Evolutionary conservation across 92 coral and sea anemone genomes (phyloP), one percentile per base, ranked within the genome.

Genomic region (Diadumene lineata): DNA sequence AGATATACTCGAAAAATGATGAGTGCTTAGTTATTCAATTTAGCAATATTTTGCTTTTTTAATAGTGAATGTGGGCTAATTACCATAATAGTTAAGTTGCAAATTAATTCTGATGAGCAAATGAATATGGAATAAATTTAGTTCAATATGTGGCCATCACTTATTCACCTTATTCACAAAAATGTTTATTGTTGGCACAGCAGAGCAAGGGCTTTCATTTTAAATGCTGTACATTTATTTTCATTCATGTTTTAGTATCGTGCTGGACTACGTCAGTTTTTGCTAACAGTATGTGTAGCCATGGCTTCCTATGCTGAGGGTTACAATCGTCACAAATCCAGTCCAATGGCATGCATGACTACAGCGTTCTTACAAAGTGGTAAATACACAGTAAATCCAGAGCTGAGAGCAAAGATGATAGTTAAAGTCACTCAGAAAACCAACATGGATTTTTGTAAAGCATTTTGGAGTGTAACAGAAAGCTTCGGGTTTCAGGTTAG

Each of bases 231-330:
- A 13, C 21, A 10, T 1, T 43, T 11, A 23, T 2, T 11, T 23
- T 7, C n/a, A n/a, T n/a, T n/a, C n/a, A n/a, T n/a, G n/a, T 74
- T 67, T 77, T 77, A 94, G 98, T 94, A 80, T 68, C 70, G 88
- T 17, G 56, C 81, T 30, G 88, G 92, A 10, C 68, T 94, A 69
- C 84, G 97, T n/a, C 87, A 90, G 44, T 94, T 94, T 81, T 82
- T 94, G 23, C 89, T 87, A 51, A 69, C 88, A 43, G 97, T 94
- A 22, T 88, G 98, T 76, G 87, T 94, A 30, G 86, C 89, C 19
- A 94, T 94, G 98, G 98, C 98, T 50, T 92, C 98, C 11, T 94
- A 91, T 88, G 98, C 97, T 50, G 98, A 94, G 70, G 98, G 98
- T 13, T 94, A 88, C 64, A 81, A 79, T 61, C 84, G 83, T 18